phyloP scores from a whole-genome alignment of 2,113 vertebrate species.

The Speoplatyrhinus poulsoni region DNA sequence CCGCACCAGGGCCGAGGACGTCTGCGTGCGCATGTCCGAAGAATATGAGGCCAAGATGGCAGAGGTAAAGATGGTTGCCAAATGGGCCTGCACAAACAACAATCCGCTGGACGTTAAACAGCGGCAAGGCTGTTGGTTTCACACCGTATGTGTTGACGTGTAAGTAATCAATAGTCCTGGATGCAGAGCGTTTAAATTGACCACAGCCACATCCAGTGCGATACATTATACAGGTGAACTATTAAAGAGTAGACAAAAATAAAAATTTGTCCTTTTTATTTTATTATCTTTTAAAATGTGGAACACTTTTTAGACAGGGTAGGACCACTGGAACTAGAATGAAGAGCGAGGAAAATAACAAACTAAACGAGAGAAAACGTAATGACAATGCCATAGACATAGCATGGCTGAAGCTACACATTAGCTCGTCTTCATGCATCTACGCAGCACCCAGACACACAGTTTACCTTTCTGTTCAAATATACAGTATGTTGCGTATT shows the following conservation, averaged over 20 bases:
- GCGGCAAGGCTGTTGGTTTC: too few relatives aligned
- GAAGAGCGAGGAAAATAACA: background rate
- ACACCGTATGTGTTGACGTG: too few relatives aligned
- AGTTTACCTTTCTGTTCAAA: too few relatives aligned
- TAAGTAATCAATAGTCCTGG: too few relatives aligned
- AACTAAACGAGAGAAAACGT: background rate
- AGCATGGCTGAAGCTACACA: background rate
- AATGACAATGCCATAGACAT: background rate
- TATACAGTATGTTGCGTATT: background rate
- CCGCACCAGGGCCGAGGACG: conserved; percentile 85
- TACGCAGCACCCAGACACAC: too few relatives aligned
- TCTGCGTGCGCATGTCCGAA: conserved; percentile 85
- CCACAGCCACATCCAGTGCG: background rate
- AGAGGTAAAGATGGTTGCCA: conserved; percentile 73
- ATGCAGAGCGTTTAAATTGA: too few relatives aligned
- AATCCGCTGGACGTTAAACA: too few relatives aligned
- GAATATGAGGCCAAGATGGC: conserved; percentile 86
- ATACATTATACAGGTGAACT: background rate
- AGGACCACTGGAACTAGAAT: background rate
- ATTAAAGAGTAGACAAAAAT: conserved; percentile 1
- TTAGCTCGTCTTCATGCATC: too few relatives aligned
- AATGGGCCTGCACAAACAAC: background rate
- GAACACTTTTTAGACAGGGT: conserved; percentile 10
- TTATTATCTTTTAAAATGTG: conserved; percentile 2
- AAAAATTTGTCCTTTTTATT: background rate